A percentile compares a stretch with the other conserved stretches of the same genome.
These are phyloP conservation scores for Acomys russatus DNA, from an alignment of 2,797 vertebrate genomes.

Conservation along the genomic window DNA sequence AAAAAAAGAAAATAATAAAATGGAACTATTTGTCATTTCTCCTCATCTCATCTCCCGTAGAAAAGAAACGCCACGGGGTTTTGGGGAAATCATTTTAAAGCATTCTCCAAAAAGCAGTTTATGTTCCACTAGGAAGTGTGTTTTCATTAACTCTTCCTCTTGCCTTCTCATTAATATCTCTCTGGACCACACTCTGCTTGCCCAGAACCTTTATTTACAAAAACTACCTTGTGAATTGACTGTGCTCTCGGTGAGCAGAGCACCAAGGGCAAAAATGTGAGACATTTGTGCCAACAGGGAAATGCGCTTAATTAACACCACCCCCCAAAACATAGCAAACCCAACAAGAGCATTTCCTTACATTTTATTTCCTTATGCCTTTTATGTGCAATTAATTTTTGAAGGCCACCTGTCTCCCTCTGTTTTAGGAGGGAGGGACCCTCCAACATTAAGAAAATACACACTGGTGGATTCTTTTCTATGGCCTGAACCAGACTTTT, in stretches of 20 bases:
- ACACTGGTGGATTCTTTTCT: conserved; percentile 6
- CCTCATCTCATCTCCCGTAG: conserved; percentile 64
- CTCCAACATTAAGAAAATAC: conserved; percentile 65
- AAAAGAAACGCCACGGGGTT: conserved; percentile 69
- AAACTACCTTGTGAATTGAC: conserved; percentile 76
- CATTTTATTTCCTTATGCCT: conserved; percentile 62
- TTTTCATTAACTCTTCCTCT: conserved; percentile 72
- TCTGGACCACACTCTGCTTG: conserved; percentile 62
- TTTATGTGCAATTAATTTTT: conserved; percentile 67
- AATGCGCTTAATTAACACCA: conserved; percentile 79
- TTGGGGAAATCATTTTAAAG: conserved; percentile 73
- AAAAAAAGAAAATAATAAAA: conserved; percentile 74
- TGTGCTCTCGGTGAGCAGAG: conserved; percentile 58
- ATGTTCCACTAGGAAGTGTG: conserved; percentile 69
- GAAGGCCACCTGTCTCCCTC: conserved; percentile 63
- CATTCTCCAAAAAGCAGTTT: conserved; percentile 71
- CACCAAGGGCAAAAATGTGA: conserved; percentile 77
- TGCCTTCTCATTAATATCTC: conserved; percentile 75
- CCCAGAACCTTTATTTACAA: conserved; percentile 78
- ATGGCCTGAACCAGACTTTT: background rate
- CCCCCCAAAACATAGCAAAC: conserved; percentile 66
- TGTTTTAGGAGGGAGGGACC: conserved; percentile 2
- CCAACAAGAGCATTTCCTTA: conserved; percentile 64
- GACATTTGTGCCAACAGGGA: conserved; percentile 65
- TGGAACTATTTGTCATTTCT: conserved; percentile 70